Conservation (phyloP, 2,113 vertebrate genomes). For the Clarias gariepinus region DNA sequence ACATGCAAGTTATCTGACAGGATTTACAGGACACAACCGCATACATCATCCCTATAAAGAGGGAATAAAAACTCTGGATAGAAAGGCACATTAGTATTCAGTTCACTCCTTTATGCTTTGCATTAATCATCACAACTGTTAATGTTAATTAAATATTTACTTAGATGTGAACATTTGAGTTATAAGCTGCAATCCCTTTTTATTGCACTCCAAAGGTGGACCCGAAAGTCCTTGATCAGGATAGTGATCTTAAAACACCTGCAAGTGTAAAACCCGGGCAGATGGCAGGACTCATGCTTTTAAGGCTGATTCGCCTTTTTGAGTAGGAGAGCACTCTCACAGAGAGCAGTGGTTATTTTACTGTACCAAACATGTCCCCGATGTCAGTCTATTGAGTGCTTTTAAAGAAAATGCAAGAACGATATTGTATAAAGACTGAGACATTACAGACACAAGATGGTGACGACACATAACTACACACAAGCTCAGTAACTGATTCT, state of each 20-base stretch:
- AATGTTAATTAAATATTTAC: neutral
- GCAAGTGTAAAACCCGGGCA: neutral
- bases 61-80: neutral
- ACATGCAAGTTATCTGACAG: slow-evolving; percentile 49
- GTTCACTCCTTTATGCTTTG: slow-evolving; percentile 12
- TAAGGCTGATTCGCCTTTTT: slow-evolving; percentile 7
- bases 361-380: neutral
- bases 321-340: slow-evolving; percentile 33
- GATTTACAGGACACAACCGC: neutral
- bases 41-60: slow-evolving; percentile 8
- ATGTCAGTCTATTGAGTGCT: slow-evolving; percentile 17
- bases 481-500: neutral
- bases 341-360: slow-evolving; percentile 47
- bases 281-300: neutral
- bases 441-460: neutral
- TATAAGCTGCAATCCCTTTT: slow-evolving; percentile 19
- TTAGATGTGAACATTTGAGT: neutral
- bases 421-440: neutral
- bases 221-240: neutral
- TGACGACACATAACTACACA: neutral
- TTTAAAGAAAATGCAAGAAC: neutral
- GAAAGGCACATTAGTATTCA: slow-evolving; percentile 63
- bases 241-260: neutral
- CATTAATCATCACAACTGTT: slow-evolving; percentile 14
- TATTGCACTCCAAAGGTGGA: slow-evolving; percentile 1